Evolutionary conservation across 1,140 invertebrate genomes (phyloP).

Genomic region (Alviniconcha marisindica): DNA sequence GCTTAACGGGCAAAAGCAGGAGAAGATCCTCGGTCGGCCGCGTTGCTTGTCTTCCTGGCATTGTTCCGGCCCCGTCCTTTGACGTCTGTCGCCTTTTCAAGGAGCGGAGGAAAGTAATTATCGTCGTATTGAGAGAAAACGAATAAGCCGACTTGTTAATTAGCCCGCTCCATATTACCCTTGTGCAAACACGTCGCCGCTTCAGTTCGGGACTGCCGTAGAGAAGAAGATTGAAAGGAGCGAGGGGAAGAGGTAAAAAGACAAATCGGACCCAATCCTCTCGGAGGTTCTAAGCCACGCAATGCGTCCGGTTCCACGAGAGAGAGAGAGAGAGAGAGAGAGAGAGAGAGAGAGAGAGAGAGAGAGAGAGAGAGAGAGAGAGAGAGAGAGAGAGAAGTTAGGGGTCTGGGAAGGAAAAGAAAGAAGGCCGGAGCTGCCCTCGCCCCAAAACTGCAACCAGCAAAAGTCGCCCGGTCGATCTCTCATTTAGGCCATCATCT

Average conservation of each 20-base stretch:
- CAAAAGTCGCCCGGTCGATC: constrained; percentile 29
- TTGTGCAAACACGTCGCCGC: constrained; percentile 29
- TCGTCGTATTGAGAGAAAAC: constrained; percentile 25
- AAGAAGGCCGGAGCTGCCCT: not conserved
- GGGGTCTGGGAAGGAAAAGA: not conserved
- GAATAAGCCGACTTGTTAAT: constrained; percentile 37
- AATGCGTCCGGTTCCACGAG: too few species aligned
- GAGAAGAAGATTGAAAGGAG: not conserved
- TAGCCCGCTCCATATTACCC: constrained; percentile 22
- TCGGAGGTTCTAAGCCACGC: too few species aligned
- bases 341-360: too few species aligned
- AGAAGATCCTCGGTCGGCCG: too few species aligned
- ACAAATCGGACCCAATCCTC: constrained; percentile 25
- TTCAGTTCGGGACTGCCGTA: not conserved
- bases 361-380: not conserved
- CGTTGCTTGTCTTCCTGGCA: too few species aligned
- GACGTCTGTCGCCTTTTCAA: not conserved
- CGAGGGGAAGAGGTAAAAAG: not conserved
- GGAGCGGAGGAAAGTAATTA: constrained; percentile 14
- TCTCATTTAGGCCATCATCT: constrained; percentile 39
- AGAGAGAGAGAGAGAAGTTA: not conserved
- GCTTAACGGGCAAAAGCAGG: not conserved
- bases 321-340: constrained; percentile 3
- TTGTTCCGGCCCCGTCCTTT: constrained; percentile 6
- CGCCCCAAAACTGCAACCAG: not conserved